Conservation (phyloP, 2,888 invertebrate species). For the Pachycephus smyrnensis region DNA sequence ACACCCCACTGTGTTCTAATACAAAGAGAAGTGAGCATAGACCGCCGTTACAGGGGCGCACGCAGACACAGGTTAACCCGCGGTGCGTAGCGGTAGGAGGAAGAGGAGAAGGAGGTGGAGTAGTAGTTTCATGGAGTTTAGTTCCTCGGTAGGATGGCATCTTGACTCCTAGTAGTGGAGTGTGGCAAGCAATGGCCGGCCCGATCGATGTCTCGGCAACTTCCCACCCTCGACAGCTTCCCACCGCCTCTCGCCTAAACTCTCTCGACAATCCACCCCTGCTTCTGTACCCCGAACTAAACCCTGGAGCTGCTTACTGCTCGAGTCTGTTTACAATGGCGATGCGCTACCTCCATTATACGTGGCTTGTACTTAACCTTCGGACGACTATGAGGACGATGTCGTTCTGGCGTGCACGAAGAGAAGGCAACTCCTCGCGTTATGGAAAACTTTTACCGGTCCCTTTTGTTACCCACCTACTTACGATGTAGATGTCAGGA, state of each 20-base stretch:
- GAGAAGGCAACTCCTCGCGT: neutral
- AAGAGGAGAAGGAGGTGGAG: constrained; percentile 18
- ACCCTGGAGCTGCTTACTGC: constrained; percentile 57
- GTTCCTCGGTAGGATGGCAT: constrained; percentile 63
- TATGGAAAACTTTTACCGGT: neutral
- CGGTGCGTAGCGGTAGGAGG: constrained; percentile 43
- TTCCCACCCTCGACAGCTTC: constrained; percentile 57
- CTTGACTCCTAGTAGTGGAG: constrained; percentile 65
- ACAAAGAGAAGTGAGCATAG: neutral
- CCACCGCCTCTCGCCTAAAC: constrained; percentile 27
- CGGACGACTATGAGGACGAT: constrained; percentile 11
- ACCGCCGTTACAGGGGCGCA: neutral
- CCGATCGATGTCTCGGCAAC: constrained; percentile 67
- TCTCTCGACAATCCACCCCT: constrained; percentile 35
- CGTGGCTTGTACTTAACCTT: constrained; percentile 48
- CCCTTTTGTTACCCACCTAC: neutral
- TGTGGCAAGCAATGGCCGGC: constrained; percentile 66
- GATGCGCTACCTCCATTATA: constrained; percentile 56
- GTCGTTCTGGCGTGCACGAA: constrained; percentile 4
- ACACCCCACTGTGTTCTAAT: neutral
- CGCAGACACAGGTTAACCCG: neutral
- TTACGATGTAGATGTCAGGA: neutral
- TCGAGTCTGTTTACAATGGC: constrained; percentile 61
- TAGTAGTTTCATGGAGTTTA: constrained; percentile 62
- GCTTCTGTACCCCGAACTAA: constrained; percentile 46